Base-by-base conservation (phyloP, 2,888 invertebrate species). In the Neoascia interrupta region DNA sequence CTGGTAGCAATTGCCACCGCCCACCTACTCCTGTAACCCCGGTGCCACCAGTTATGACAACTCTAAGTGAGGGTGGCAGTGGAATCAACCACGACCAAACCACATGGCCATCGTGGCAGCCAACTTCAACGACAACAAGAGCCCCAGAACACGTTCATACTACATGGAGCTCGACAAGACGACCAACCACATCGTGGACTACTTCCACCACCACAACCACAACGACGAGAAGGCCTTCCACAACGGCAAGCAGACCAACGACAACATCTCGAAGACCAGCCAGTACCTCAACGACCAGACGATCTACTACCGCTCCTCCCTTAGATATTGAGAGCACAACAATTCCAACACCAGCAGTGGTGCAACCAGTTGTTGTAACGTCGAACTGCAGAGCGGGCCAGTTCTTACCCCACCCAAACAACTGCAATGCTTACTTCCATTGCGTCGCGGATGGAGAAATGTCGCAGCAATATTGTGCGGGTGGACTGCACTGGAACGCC, bases 401-500 rank as follows among this genome's bases (percentile, higher is more conserved):
- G 31, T 92, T 91, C 83, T 88, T 89, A 43, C 89, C 92, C 0
- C 94, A 95, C 69, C 90, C 92, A 0, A 88, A 87, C 0, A 93
- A 94, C 84, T 96, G 96, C 84, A 93, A 92, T 64, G 91, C 92
- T 0, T 96, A 95, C 86, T 92, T 93, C 82, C 92, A 94, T 82
- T 96, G 96, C 84, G 91, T 94, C 18, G 80, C 83, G 2, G 90
- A 92, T 1, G 95, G 95, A 0, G 92, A 92, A 63, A 88, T 94
- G 85, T 91, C 90, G 26, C 93, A 92, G 81, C 94, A 95, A 82
- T 91, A 91, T 81, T 96, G 96, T 84, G 94, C 95, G 0, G 93
- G 94, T 0, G 95, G 95, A 2, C 87, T 96, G 41, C 95, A 96
- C 85, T 96, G 95, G 95, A 94, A 95, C 82, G 88, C 90, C 16